phyloP scores from a whole-genome alignment of 2,113 vertebrate genomes.

The Mungos mungo region DNA sequence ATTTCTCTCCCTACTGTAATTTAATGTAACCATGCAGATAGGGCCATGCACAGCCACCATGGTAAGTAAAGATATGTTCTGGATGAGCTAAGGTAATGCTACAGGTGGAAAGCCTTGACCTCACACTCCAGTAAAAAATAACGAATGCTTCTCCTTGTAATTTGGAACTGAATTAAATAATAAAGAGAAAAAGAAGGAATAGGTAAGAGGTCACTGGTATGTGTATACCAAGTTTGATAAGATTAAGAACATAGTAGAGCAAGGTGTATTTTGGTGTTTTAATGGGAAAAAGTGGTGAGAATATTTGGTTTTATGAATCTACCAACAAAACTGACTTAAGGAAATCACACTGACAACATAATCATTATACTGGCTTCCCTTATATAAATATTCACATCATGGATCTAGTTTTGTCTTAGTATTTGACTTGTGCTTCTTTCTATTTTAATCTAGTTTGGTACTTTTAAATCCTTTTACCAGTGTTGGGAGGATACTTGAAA shows the following conservation, averaged over 20 bases:
- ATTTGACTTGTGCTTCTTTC: background rate
- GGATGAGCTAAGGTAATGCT: background rate
- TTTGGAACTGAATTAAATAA: background rate
- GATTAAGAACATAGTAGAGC: background rate
- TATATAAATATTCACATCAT: background rate
- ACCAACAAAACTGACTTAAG: constrained; percentile 2
- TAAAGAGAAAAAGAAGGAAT: background rate
- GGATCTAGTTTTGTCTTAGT: background rate
- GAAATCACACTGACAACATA: background rate
- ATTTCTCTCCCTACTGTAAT: constrained; percentile 20
- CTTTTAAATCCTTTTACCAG: constrained; percentile 28
- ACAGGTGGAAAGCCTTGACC: background rate
- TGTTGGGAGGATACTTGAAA: constrained; percentile 1
- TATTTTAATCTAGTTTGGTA: constrained; percentile 9
- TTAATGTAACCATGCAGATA: background rate
- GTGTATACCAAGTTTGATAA: background rate
- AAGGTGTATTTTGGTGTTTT: background rate
- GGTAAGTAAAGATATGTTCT: background rate
- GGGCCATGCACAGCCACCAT: background rate
- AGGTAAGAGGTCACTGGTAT: background rate
- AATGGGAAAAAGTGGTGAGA: background rate
- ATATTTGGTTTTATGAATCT: background rate
- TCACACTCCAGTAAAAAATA: background rate
- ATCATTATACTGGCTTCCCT: background rate
- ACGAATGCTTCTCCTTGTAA: background rate